A percentile compares a stretch with the other conserved stretches of the same genome.
phyloP scores from a whole-genome alignment of 2,888 invertebrate genomes.

The Leptinotarsa rubiginosa region DNA sequence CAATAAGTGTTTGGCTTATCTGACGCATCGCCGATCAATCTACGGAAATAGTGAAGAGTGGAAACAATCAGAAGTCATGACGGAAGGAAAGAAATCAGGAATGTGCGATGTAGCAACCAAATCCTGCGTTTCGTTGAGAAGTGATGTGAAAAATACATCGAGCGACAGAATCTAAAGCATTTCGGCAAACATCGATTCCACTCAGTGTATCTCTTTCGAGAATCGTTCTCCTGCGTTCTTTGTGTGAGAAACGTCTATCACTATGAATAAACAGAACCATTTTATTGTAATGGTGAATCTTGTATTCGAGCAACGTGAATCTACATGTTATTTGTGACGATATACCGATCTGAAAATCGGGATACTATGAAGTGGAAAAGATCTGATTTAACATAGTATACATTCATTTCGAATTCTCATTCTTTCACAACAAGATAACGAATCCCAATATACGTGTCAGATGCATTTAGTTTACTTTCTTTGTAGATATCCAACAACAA shows the following conservation, averaged over 20 bases:
- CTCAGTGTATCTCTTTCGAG: background rate
- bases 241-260: slow-evolving; percentile 4
- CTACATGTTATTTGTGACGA: background rate
- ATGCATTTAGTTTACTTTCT: no score
- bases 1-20: no score
- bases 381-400: background rate
- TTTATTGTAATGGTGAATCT: background rate
- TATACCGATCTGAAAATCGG: background rate
- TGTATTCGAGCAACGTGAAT: background rate
- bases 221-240: background rate
- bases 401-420: background rate
- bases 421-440: no score
- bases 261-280: background rate
- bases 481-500: no score
- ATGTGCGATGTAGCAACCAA: background rate
- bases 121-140: background rate
- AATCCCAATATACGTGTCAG: no score
- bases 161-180: background rate
- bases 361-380: background rate
- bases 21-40: background rate
- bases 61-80: background rate
- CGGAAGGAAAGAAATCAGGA: background rate
- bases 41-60: background rate
- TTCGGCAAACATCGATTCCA: background rate
- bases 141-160: background rate